These are phyloP conservation scores for Melipona beecheii DNA, from an alignment of 2,888 invertebrate genomes.

Conservation along the genomic window DNA sequence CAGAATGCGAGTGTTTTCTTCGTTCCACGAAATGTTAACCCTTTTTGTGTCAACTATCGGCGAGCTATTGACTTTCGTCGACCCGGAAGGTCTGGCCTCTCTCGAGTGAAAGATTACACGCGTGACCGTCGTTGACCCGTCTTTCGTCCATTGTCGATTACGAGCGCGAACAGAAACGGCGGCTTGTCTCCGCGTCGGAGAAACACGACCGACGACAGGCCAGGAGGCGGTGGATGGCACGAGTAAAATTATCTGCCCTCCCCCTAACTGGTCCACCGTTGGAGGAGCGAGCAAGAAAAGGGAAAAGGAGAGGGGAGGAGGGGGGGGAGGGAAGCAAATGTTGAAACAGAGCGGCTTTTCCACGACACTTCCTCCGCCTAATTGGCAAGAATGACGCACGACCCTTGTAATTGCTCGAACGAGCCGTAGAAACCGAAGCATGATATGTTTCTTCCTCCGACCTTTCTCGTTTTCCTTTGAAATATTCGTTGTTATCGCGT, in stretches of 20 bases:
- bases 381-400: slow-evolving; percentile 83
- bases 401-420: slow-evolving; percentile 82
- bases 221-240: slow-evolving; percentile 45
- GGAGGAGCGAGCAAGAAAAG: slow-evolving; percentile 31
- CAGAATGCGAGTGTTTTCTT: slow-evolving; percentile 16
- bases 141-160: background rate
- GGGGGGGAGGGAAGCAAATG: slow-evolving; percentile 3
- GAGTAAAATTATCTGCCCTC: slow-evolving; percentile 79
- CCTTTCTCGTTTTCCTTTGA: slow-evolving; percentile 49
- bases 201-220: slow-evolving; percentile 70
- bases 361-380: slow-evolving; percentile 76
- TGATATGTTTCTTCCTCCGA: slow-evolving; percentile 58
- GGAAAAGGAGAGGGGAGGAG: slow-evolving; percentile 36
- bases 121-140: background rate
- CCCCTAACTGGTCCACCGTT: slow-evolving; percentile 63
- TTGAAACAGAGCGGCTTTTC: slow-evolving; percentile 34
- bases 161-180: background rate
- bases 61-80: background rate
- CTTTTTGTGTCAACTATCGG: background rate
- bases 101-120: too few relatives aligned
- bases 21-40: background rate
- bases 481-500: slow-evolving; percentile 24
- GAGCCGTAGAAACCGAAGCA: slow-evolving; percentile 70
- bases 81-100: too few relatives aligned
- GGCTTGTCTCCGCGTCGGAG: slow-evolving; percentile 21